Percentiles rank a stretch among this genome's conserved stretches.
Conservation (phyloP, 2,113 vertebrate genomes). For the Plestiodon gilberti region DNA sequence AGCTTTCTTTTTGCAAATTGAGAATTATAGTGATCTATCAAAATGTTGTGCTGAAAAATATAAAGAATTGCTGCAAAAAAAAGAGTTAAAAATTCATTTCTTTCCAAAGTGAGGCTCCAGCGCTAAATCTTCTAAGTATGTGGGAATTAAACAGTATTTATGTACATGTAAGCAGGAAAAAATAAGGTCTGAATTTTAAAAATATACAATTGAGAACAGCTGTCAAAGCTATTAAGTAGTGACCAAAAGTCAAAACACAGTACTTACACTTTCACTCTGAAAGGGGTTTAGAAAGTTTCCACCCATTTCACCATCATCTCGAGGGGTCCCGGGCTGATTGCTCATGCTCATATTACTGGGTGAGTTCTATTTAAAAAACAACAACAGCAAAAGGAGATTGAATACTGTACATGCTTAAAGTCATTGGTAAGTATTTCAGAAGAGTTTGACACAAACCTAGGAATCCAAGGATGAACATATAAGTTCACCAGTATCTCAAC, state of each 20-base stretch:
- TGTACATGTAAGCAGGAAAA: not conserved
- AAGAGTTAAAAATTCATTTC: not conserved
- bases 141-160: not conserved
- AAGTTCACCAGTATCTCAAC: conserved; percentile 4
- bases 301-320: conserved; percentile 97
- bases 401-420: conserved; percentile 29
- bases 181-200: not conserved
- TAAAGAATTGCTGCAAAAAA: not conserved
- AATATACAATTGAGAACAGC: not conserved
- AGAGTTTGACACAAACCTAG: fast-evolving
- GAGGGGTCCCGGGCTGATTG: conserved; percentile 96
- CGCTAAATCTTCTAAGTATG: not conserved
- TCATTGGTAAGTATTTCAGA: conserved; percentile 28
- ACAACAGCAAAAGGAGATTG: conserved; percentile 51
- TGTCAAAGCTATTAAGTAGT: not conserved
- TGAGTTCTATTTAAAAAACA: conserved; percentile 85
- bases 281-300: conserved; percentile 98
- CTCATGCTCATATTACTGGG: conserved; percentile 98
- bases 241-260: conserved; percentile 22
- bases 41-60: not conserved
- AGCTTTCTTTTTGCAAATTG: not conserved
- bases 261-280: conserved; percentile 94
- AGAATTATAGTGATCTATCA: not conserved
- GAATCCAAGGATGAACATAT: conserved; percentile 30
- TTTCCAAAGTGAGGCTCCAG: not conserved